Evolutionary conservation across 2,797 vertebrate species (phyloP), one percentile per base, ranked within the genome.

Genomic region (Phalanger gymnotis): DNA sequence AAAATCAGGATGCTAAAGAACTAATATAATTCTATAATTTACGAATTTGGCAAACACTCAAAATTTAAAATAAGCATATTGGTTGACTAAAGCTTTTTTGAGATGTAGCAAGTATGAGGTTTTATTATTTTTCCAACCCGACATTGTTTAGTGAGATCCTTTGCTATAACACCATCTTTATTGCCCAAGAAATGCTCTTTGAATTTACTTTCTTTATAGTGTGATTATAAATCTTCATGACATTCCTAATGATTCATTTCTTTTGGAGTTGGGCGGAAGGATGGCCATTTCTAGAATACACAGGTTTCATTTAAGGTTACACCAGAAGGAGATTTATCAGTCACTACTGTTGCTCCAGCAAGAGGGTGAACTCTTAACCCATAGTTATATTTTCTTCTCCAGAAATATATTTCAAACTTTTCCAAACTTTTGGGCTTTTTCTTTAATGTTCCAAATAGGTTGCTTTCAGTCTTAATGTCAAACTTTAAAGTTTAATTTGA

Each of bases 111-210:
- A 53, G 34, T 54, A 54, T 0, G 34, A 25, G 54, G 93, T 91
- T 34, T 56, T 94, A 93, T 95, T 94, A 92, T 96, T 98, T 97
- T 95, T 34, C 89, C 93, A 96, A 96, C 95, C 96, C 96, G 90
- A 97, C 56, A 54, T 97, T 93, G 97, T 98, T 94, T 92, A 54
- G 95, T 90, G 93, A 96, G 96, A 31, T 90, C 92, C 91, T 97
- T 97, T 95, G 97, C 54, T 93, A 73, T 98, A 95, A 98, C 97
- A 96, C 73, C 97, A 90, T 96, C 96, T 97, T 97, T 98, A 97
- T 92, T 58, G 96, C 96, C 92, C 94, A 93, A 97, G 95, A 92
- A 97, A 93, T 96, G 0, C 3, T 93, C 91, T 98, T 98, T 97
- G 97, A 96, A 97, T 98, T 96, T 94, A 92, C 91, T 98, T 98